These are phyloP conservation scores for Atlantisia rogersi DNA, from an alignment of 2,113 vertebrate genomes.

Conservation along the genomic window DNA sequence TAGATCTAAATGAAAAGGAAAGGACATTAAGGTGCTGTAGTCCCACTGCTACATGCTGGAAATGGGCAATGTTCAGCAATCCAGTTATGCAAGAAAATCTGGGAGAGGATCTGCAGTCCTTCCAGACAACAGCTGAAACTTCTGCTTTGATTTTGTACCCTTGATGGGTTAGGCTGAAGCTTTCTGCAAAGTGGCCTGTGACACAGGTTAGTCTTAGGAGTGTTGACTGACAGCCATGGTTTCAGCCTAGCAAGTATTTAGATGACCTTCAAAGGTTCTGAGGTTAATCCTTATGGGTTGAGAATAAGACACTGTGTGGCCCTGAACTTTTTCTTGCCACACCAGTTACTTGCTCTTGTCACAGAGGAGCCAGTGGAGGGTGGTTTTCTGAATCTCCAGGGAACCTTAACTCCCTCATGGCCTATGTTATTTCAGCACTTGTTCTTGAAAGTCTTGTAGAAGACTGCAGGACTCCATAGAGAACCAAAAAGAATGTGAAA, in stretches of 20 bases:
- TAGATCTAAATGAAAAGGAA: not conserved
- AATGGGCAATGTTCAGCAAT: not conserved
- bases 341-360: not conserved
- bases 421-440: not conserved
- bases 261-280: not conserved
- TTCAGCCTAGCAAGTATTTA: not conserved
- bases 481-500: not conserved
- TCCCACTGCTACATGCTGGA: not conserved
- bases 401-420: not conserved
- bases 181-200: not conserved
- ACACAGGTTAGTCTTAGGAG: not conserved
- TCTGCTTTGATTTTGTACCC: not conserved
- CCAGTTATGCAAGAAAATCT: not conserved
- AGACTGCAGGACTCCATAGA: not conserved
- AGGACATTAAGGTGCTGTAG: not conserved
- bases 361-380: not conserved
- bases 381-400: not conserved
- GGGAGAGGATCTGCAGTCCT: not conserved
- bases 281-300: not conserved
- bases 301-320: not conserved
- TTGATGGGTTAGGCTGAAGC: not conserved
- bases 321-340: not conserved
- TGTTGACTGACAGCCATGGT: not conserved
- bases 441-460: not conserved
- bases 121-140: accelerated